Conservation (phyloP, 2,797 vertebrate genomes). For the Aviceda cuculoides region DNA sequence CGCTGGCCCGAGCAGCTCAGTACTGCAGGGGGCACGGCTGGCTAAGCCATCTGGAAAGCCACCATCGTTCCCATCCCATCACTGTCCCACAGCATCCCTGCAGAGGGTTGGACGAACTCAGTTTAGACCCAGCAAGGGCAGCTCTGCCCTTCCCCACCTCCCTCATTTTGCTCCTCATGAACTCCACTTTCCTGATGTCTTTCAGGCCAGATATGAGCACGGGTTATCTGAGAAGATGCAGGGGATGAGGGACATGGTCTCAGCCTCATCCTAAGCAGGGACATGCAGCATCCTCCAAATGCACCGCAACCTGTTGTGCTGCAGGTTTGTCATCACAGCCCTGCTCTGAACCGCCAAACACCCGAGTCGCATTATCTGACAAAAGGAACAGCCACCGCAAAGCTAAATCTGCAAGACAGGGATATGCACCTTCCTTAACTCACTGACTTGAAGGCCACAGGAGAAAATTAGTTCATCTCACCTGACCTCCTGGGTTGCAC, state of each 20-base stretch:
- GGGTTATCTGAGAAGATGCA: not conserved
- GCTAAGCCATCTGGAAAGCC: not conserved
- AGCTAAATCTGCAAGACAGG: constrained; percentile 4
- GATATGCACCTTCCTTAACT: constrained; percentile 3
- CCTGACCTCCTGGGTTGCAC: constrained; percentile 44
- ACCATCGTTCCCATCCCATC: too few relatives aligned
- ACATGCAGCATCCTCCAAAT: accelerated
- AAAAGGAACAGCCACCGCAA: accelerated
- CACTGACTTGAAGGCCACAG: not conserved
- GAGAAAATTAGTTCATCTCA: constrained; percentile 55
- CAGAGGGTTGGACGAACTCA: not conserved
- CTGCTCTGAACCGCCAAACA: not conserved
- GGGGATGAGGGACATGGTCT: not conserved
- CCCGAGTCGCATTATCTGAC: accelerated
- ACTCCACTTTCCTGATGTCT: not conserved
- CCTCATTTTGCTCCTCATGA: not conserved
- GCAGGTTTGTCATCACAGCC: not conserved
- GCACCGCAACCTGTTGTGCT: not conserved
- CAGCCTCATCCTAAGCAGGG: not conserved
- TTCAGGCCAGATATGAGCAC: not conserved
- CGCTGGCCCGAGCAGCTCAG: not conserved
- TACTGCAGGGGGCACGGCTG: not conserved
- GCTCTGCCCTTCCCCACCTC: not conserved
- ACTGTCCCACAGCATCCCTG: not conserved
- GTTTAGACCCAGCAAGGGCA: not conserved